phyloP scores from a whole-genome alignment of 2,888 invertebrate species.

The Mongoloraphidia duomilia region DNA sequence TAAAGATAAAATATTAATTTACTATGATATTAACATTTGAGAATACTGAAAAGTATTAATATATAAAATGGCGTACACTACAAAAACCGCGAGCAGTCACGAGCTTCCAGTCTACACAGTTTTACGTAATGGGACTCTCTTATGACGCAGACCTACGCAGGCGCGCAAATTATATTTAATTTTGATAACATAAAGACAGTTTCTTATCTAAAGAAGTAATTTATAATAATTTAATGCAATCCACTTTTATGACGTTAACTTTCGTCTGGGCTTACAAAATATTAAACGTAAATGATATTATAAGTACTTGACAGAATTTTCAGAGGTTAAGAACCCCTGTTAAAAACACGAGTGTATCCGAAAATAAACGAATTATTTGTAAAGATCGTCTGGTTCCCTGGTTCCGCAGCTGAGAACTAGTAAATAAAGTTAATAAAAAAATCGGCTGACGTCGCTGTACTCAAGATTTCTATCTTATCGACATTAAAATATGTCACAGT shows the following conservation, averaged over 20 bases:
- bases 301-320: no score
- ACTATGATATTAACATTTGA: slow-evolving; percentile 18
- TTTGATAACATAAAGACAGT: not conserved
- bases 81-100: slow-evolving; percentile 24
- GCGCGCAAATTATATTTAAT: slow-evolving; percentile 10
- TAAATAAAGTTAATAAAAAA: no score
- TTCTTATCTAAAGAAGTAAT: not conserved
- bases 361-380: no score
- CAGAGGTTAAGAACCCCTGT: no score
- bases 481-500: no score
- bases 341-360: no score
- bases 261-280: no score
- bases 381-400: no score
- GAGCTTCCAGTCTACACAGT: slow-evolving; percentile 19
- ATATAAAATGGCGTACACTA: slow-evolving; percentile 24
- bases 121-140: slow-evolving; percentile 23
- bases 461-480: no score
- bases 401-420: no score
- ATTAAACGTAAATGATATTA: no score
- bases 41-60: slow-evolving; percentile 20
- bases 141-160: slow-evolving; percentile 16
- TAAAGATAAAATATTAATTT: not conserved
- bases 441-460: no score
- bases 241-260: not conserved
- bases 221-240: slow-evolving; percentile 3